phyloP scores from a whole-genome alignment of 1,140 invertebrate species.

The Rhyacophila brunnea region DNA sequence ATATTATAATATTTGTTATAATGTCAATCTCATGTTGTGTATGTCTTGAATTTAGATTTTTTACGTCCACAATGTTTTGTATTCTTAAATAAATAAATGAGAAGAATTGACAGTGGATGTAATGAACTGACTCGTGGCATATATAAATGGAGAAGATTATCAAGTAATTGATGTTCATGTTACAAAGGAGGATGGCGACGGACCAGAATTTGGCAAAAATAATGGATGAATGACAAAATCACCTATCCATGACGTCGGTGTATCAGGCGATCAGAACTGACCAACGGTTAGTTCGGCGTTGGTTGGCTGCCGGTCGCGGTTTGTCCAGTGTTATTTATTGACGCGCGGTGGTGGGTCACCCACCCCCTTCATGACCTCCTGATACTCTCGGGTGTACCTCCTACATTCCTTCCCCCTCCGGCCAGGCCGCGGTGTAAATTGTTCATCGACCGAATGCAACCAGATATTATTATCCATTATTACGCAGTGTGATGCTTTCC shows the following conservation, averaged over 20 bases:
- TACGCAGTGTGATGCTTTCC: slow-evolving; percentile 23
- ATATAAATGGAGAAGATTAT: too few relatives aligned
- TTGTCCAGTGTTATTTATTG: slow-evolving; percentile 31
- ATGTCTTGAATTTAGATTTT: too few relatives aligned
- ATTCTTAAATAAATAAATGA: too few relatives aligned
- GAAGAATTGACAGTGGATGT: too few relatives aligned
- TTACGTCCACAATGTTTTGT: too few relatives aligned
- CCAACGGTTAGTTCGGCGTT: slow-evolving; percentile 21
- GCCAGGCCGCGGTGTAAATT: slow-evolving; percentile 33
- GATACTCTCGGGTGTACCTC: neutral
- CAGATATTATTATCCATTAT: slow-evolving; percentile 36
- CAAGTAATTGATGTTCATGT: too few relatives aligned
- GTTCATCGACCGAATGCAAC: slow-evolving; percentile 35
- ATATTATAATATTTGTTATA: too few relatives aligned
- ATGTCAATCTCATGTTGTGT: too few relatives aligned
- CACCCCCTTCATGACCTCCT: neutral
- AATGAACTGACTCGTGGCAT: too few relatives aligned
- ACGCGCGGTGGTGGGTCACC: slow-evolving; percentile 20
- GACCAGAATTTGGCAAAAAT: too few relatives aligned
- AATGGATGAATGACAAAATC: slow-evolving; percentile 20
- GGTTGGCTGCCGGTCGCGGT: slow-evolving; percentile 21
- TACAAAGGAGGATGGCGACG: too few relatives aligned
- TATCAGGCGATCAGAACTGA: slow-evolving; percentile 11
- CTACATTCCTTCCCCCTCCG: neutral
- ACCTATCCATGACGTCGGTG: slow-evolving; percentile 12